Conservation (phyloP, 1,140 invertebrate species). For the Periplaneta americana region DNA sequence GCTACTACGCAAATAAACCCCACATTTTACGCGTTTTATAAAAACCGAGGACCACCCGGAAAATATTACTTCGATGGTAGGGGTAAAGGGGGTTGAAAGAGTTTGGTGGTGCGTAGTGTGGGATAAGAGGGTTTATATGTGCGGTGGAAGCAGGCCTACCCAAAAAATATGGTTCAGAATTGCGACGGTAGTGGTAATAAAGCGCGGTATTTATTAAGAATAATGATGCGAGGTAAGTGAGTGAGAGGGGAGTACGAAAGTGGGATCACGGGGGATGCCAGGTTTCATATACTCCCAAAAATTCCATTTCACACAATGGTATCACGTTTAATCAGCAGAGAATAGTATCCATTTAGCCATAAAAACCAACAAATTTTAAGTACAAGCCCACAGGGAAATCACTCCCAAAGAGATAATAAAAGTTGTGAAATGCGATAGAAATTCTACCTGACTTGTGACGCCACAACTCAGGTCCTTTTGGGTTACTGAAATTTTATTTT, state of each 20-base stretch:
- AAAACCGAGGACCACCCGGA: not conserved
- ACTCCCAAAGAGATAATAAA: no score
- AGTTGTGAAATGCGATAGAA: no score
- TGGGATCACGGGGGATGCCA: not conserved
- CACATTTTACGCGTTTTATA: not conserved
- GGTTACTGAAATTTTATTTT: no score
- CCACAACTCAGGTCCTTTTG: no score
- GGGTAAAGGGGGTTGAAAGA: not conserved
- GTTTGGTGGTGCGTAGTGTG: not conserved
- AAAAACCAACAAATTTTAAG: no score
- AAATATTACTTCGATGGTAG: not conserved
- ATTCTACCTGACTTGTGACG: no score
- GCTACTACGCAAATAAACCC: not conserved
- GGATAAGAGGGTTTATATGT: not conserved
- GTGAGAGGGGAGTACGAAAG: not conserved
- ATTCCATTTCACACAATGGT: not conserved
- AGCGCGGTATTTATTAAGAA: not conserved
- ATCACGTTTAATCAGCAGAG: not conserved
- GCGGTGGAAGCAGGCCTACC: not conserved
- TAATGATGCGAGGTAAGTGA: not conserved
- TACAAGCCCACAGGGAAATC: no score
- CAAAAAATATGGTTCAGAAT: no score
- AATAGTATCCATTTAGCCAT: no score
- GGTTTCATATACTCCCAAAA: not conserved
- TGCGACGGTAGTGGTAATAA: not conserved